These are phyloP conservation scores for Thunnus albacares DNA, from an alignment of 2,797 vertebrate genomes.

Conservation along the genomic window DNA sequence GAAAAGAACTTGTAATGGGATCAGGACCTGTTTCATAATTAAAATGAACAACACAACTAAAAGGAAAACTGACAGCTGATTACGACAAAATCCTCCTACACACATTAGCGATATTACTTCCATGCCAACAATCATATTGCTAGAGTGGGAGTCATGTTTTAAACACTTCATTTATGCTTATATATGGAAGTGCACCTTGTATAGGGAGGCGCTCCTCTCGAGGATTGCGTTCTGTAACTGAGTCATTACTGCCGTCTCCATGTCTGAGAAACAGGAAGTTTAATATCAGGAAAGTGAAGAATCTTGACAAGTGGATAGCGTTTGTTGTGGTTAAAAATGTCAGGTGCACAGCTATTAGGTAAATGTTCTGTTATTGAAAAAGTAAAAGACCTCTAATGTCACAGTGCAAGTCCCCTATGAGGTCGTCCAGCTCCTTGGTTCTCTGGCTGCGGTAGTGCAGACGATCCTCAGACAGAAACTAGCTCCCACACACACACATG, in stretches of 20 bases:
- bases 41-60: constrained; percentile 34
- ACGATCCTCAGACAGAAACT: constrained; percentile 95
- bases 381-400: constrained; percentile 90
- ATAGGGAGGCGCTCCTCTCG: constrained; percentile 88
- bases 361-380: constrained; percentile 7
- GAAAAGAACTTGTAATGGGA: constrained; percentile 15
- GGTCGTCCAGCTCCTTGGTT: constrained; percentile 94
- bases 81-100: constrained; percentile 39
- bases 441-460: constrained; percentile 94
- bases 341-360: not conserved
- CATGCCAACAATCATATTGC: constrained; percentile 25
- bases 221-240: constrained; percentile 92
- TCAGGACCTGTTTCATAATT: constrained; percentile 37
- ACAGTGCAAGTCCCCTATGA: constrained; percentile 95
- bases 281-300: not conserved
- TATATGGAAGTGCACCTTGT: constrained; percentile 69
- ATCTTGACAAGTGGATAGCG: not conserved
- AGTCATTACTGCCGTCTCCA: constrained; percentile 93
- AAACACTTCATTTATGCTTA: constrained; percentile 6
- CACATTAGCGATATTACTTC: constrained; percentile 29
- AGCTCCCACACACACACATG: constrained; percentile 26
- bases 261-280: constrained; percentile 81
- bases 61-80: constrained; percentile 25
- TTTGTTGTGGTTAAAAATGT: not conserved
- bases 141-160: constrained; percentile 35